Evolutionary conservation across 2,113 vertebrate species (phyloP).

Genomic region (Anser cygnoides): DNA sequence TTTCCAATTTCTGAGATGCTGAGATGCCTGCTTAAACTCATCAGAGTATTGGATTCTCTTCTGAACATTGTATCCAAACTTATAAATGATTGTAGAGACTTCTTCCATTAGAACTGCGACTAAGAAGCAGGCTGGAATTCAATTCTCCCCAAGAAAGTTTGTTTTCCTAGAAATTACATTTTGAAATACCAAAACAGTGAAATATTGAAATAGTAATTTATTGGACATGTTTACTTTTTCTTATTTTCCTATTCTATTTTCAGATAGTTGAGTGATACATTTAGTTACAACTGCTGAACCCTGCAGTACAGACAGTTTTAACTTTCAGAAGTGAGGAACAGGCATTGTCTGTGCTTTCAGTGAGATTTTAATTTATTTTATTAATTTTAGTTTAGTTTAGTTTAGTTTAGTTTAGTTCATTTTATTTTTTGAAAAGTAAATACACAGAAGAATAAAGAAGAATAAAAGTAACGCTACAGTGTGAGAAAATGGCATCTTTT

Average conservation of each 20-base stretch:
- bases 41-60: not conserved
- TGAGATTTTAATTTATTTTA: not conserved
- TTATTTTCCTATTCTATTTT: not conserved
- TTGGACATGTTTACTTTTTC: not conserved
- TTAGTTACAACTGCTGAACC: not conserved
- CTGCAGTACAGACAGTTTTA: not conserved
- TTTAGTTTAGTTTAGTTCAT: not conserved
- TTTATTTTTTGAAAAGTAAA: not conserved
- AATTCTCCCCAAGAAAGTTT: not conserved
- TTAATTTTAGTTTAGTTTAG: not conserved
- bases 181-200: not conserved
- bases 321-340: not conserved
- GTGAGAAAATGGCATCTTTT: not conserved
- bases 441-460: not conserved
- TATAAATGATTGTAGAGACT: not conserved
- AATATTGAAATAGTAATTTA: not conserved
- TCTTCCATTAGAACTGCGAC: not conserved
- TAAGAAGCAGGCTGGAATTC: not conserved
- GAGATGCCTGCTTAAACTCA: not conserved
- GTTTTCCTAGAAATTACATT: accelerated
- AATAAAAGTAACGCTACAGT: not conserved
- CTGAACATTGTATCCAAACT: not conserved
- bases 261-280: not conserved
- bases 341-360: not conserved
- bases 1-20: not conserved